Conservation (phyloP, 1,140 invertebrate genomes). For the Calycopis cecrops region DNA sequence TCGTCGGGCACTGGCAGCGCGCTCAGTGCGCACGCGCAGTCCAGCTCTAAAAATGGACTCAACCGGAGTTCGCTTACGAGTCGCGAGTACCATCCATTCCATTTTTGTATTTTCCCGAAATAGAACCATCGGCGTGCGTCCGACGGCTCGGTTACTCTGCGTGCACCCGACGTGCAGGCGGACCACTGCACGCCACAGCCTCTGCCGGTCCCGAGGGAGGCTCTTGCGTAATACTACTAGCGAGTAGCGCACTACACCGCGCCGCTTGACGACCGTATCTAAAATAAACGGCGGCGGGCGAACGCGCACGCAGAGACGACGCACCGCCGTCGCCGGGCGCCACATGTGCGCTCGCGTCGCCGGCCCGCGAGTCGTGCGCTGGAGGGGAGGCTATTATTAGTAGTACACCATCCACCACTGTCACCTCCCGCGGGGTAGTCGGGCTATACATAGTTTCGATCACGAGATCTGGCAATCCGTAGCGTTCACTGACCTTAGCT, state of each 20-base stretch:
- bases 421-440: conserved; percentile 71
- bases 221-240: conserved; percentile 68
- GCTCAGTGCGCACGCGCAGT: conserved; percentile 66
- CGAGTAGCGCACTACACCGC: conserved; percentile 62
- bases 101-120: conserved; percentile 89
- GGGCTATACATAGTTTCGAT: conserved; percentile 68
- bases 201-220: conserved; percentile 36
- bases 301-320: conserved; percentile 49
- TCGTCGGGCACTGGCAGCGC: conserved; percentile 58
- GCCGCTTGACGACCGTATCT: conserved; percentile 66
- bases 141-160: conserved; percentile 74
- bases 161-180: conserved; percentile 64
- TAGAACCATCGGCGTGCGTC: conserved; percentile 76
- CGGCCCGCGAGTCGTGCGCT: conserved; percentile 51
- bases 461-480: conserved; percentile 64
- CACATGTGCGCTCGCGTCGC: conserved; percentile 66
- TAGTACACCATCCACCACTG: conserved; percentile 67
- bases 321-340: conserved; percentile 39
- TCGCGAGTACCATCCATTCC: conserved; percentile 78
- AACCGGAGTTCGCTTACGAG: conserved; percentile 67
- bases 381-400: conserved; percentile 74
- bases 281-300: conserved; percentile 41
- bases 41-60: conserved; percentile 78
- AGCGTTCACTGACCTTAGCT: conserved; percentile 67
- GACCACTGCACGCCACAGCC: conserved; percentile 41